A percentile compares a stretch with the other conserved stretches of the same genome.
These are phyloP conservation scores for Suricata suricatta DNA, from an alignment of 2,113 vertebrate species.

Conservation along the genomic window DNA sequence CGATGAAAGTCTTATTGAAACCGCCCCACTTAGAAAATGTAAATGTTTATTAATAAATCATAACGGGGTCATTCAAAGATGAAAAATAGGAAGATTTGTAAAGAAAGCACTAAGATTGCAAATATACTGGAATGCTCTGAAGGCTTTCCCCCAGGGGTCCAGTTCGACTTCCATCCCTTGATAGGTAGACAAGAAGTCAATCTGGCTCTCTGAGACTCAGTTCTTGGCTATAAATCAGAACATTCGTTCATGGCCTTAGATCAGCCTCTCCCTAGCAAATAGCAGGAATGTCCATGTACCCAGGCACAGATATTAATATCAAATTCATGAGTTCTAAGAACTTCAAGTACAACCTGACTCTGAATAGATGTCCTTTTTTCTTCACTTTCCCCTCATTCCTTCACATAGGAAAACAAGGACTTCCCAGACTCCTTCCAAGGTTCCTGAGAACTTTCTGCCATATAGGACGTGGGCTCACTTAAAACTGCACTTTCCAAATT, in stretches of 20 bases:
- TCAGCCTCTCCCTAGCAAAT: background rate
- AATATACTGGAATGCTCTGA: background rate
- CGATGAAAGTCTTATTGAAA: slow-evolving; percentile 12
- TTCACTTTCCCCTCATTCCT: background rate
- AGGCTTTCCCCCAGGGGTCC: background rate
- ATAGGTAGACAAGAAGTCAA: background rate
- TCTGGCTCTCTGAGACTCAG: background rate
- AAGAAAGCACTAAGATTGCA: slow-evolving; percentile 28
- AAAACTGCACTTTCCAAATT: background rate
- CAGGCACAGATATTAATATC: background rate
- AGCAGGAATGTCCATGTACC: background rate
- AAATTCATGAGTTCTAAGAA: background rate
- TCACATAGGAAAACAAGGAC: background rate
- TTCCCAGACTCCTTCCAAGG: background rate
- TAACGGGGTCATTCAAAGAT: background rate
- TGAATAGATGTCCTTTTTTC: background rate
- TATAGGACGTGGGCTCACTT: background rate
- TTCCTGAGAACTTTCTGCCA: background rate
- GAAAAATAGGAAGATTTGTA: slow-evolving; percentile 1
- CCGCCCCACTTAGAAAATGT: slow-evolving; percentile 1
- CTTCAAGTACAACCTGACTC: background rate
- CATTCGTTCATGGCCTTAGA: background rate
- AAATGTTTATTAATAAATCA: slow-evolving; percentile 50
- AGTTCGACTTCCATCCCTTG: background rate
- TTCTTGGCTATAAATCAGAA: slow-evolving; percentile 1